Evolutionary conservation across 2,888 invertebrate genomes (phyloP), one percentile per base, ranked within the genome.

Genomic region (Athalia cordata): DNA sequence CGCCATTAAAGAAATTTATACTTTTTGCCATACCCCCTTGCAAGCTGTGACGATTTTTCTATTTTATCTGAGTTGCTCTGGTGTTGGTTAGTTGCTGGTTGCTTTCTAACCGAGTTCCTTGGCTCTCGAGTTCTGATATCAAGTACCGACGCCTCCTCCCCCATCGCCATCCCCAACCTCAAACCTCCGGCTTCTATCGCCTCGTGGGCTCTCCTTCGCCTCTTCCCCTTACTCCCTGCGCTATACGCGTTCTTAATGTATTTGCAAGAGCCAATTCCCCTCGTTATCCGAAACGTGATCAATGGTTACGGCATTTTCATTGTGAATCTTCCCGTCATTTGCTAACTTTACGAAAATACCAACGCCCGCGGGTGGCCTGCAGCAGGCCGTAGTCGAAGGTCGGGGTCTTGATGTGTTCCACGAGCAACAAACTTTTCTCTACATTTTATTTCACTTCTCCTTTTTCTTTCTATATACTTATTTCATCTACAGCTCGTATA

Each of bases 1-100:
- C 87, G 86, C 88, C 89, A 89, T 90, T 90, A 90, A 89, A 89
- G 89, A 90, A 89, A 90, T 90, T 90, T 90, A 90, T 90, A 89
- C 87, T 87, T 89, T 88, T 89, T 87, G 83, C 82, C 80, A 77
- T 78, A 64, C 81, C 72, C 78, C 78, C 81, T 79, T 79, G 79
- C 77, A 74, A 47, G 78, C 77, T 78, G 81, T 84, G 88, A 88
- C 88, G 87, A 87, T 87, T 88, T 88, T 88, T 88, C 87, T 86
- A 87, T 86, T 88, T 88, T 88, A 88, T 88, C 88, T 87, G 81
- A 67, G 29, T 72, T 77, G 62, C 66, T 79, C 15, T 68, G 64
- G 45, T 77, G 67, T n/a, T 52, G 52, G 15, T 66, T 61, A 7
- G 59, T 43, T 65, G 9, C 67, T 55, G 81, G 80, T 79, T 80